Percentiles rank a stretch among this genome's conserved stretches.
Conservation (phyloP, 2,888 invertebrate species). For the Mechanitis mazaeus region DNA sequence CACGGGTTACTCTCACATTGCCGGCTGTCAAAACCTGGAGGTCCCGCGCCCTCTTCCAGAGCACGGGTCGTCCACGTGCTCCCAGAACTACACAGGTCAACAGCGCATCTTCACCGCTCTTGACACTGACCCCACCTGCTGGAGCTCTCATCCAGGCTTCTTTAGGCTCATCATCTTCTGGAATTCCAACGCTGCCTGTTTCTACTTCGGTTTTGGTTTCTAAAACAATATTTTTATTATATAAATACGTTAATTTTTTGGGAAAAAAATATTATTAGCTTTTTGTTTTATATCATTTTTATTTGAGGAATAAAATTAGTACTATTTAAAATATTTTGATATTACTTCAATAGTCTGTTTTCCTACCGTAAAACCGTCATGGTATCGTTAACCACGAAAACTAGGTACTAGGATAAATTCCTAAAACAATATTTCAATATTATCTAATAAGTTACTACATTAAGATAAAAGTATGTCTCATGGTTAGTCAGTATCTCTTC, state of each 20-base stretch:
- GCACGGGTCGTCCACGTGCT: conserved; percentile 82
- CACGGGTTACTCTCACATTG: conserved; percentile 83
- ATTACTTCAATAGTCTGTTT: too few species aligned
- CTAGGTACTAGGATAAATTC: too few species aligned
- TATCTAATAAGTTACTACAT: too few species aligned
- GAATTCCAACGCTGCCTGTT: conserved; percentile 30
- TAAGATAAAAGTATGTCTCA: too few species aligned
- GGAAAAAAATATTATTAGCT: not conserved
- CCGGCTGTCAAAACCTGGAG: conserved; percentile 86
- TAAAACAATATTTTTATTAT: conserved; percentile 27
- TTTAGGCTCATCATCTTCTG: conserved; percentile 49
- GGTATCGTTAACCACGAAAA: too few species aligned
- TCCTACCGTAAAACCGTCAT: too few species aligned
- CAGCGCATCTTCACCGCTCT: conserved; percentile 84
- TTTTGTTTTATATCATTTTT: too few species aligned
- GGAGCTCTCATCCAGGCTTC: conserved; percentile 64
- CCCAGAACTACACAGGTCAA: conserved; percentile 87
- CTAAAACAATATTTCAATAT: too few species aligned
- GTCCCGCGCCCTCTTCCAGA: conserved; percentile 84
- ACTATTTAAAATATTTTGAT: too few species aligned
- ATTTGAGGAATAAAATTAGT: too few species aligned
- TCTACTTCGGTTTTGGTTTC: conserved; percentile 26
- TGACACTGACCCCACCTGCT: conserved; percentile 55
- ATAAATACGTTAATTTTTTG: not conserved
- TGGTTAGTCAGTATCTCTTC: too few species aligned